Evolutionary conservation across 2,797 vertebrate genomes (phyloP).

Genomic region (Lacerta viridis): DNA sequence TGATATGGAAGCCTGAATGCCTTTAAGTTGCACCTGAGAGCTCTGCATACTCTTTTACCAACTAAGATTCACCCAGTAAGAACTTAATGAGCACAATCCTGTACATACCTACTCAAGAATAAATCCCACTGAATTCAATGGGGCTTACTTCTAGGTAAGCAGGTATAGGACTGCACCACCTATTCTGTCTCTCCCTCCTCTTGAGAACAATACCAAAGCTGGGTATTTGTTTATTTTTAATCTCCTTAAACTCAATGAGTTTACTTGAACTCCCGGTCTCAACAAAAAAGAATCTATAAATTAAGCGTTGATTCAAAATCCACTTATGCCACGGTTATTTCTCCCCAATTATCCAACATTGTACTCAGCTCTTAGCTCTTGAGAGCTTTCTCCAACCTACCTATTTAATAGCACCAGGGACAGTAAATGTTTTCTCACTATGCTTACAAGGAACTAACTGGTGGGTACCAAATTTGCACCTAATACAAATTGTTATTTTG

Average conservation of each 20-base stretch:
- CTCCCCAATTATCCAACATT: neutral
- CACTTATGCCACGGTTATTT: neutral
- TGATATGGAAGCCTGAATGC: neutral
- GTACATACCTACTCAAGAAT: neutral
- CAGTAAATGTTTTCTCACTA: constrained; percentile 2
- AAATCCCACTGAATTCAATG: neutral
- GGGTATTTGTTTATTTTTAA: no score
- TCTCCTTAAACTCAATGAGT: neutral
- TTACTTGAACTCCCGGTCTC: neutral
- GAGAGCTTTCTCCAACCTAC: neutral
- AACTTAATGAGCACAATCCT: neutral
- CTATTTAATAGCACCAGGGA: neutral
- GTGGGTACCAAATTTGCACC: neutral
- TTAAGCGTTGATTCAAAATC: neutral
- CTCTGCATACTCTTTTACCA: neutral
- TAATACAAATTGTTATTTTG: neutral
- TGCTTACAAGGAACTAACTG: neutral
- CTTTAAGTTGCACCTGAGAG: neutral
- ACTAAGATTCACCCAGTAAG: neutral
- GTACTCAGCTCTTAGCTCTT: neutral
- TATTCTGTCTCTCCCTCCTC: neutral
- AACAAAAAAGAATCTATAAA: neutral
- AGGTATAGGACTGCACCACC: neutral
- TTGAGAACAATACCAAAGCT: neutral
- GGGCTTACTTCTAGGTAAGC: neutral